phyloP scores from a whole-genome alignment of 2,797 vertebrate species.

The Sebastes goodei region DNA sequence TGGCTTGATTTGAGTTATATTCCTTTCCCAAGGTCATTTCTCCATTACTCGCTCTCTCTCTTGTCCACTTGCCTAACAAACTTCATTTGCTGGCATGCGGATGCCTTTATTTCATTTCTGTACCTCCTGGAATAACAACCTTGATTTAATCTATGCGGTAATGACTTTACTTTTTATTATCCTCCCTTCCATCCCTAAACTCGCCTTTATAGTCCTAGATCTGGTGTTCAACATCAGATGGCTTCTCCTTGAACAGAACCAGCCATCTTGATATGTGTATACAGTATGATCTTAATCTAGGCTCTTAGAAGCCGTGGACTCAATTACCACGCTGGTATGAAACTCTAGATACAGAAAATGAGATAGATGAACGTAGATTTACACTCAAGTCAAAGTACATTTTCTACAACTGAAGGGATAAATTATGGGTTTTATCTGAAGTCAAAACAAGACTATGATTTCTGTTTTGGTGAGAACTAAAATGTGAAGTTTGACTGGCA shows the following conservation, averaged over 20 bases:
- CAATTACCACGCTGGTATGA: not conserved
- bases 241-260: conserved; percentile 3
- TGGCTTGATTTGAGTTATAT: conserved; percentile 3
- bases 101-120: conserved; percentile 13
- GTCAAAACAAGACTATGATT: not conserved
- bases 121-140: conserved; percentile 21
- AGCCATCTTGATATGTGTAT: not conserved
- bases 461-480: conserved; percentile 3
- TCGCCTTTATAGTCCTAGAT: not conserved
- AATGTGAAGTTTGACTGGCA: not conserved
- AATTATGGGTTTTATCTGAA: conserved; percentile 4
- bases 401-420: not conserved
- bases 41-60: not conserved
- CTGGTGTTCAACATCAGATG: conserved; percentile 14
- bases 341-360: not conserved
- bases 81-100: conserved; percentile 20
- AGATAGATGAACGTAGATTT: not conserved
- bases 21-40: not conserved
- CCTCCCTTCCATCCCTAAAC: not conserved
- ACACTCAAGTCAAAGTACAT: not conserved
- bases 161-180: conserved; percentile 31
- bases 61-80: conserved; percentile 6
- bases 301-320: not conserved
- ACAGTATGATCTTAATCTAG: conserved; percentile 15
- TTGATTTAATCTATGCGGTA: conserved; percentile 35